Base-by-base conservation (phyloP, 2,888 invertebrate species). In the Drosophila pseudotakahashii region DNA sequence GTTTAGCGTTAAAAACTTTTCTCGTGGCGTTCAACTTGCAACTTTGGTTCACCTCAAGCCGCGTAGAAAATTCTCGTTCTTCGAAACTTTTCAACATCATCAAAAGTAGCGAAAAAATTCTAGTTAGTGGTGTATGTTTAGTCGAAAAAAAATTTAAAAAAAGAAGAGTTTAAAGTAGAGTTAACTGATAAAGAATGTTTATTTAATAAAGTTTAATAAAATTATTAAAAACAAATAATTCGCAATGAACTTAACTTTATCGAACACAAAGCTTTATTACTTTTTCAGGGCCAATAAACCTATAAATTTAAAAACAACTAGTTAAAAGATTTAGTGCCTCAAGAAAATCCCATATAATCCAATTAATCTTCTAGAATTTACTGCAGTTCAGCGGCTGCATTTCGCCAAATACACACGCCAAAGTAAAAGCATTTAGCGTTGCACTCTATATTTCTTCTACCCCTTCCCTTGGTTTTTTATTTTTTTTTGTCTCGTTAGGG, bases 1-100 rank as follows among this genome's bases (percentile, higher is more conserved):
- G 61, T 67, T 63, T 50, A 52, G 54, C 74, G 67, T 71, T 67
- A 58, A 41, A 63, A 68, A 34, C 14, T 54, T 55, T 50, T 34
- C 16, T 16, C 6, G 39, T 26, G 45, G 11, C 32, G 11, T 26
- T 53, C 9, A 47, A 53, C 39, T 45, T 45, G 52, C 45, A 51
- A 45, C 64, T 51, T 52, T 30, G n/a, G 32, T 23, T 7, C 19
- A 23, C 13, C 16, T 39, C 6, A 37, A n/a, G 41, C n/a, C 37
- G 42, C n/a, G 37, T 26, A 26, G 23, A 37, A 42, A 67, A 45
- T 44, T 58, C 45, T 9, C 14, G 26, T 36, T 36, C 10, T 30
- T 11, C 19, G 23, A 37, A 58, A 58, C 59, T 61, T 61, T 61
- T n/a, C 6, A 16, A n/a, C 30, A 53, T 26, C 30, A 13, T 53